A percentile compares a stretch with the other conserved stretches of the same genome.
Conservation (phyloP, 2,888 invertebrate species). For the Escarpia spicata region DNA sequence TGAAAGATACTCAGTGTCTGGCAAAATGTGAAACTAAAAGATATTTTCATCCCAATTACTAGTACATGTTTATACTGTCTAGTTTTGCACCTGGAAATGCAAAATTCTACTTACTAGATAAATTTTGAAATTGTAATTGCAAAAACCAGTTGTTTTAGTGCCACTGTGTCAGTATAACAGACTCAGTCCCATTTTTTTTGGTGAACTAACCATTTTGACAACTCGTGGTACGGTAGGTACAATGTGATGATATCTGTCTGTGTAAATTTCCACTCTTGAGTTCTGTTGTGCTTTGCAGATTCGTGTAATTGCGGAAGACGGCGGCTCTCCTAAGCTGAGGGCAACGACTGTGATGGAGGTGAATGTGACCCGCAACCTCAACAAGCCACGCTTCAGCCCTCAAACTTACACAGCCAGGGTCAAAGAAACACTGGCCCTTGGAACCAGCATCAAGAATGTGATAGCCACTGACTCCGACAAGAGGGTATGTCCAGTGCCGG, state of each 20-base stretch:
- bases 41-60: neutral
- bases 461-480: slow-evolving; percentile 50
- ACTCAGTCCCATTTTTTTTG: neutral
- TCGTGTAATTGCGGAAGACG: slow-evolving; percentile 49
- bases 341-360: slow-evolving; percentile 42
- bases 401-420: slow-evolving; percentile 42
- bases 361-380: slow-evolving; percentile 46
- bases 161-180: too few species aligned
- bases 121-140: too few species aligned
- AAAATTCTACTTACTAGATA: neutral
- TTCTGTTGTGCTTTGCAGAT: slow-evolving; percentile 43
- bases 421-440: slow-evolving; percentile 49
- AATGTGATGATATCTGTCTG: neutral
- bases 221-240: neutral
- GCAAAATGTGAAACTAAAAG: neutral
- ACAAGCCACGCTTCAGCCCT: slow-evolving; percentile 37
- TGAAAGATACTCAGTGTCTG: neutral
- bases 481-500: slow-evolving; percentile 41
- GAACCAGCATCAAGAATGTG: slow-evolving; percentile 47
- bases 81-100: neutral
- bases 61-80: neutral
- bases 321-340: slow-evolving; percentile 45
- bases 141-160: too few species aligned
- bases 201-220: neutral
- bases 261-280: neutral